Evolutionary conservation across 2,888 invertebrate species (phyloP).

Genomic region (Stomorhina lunata): DNA sequence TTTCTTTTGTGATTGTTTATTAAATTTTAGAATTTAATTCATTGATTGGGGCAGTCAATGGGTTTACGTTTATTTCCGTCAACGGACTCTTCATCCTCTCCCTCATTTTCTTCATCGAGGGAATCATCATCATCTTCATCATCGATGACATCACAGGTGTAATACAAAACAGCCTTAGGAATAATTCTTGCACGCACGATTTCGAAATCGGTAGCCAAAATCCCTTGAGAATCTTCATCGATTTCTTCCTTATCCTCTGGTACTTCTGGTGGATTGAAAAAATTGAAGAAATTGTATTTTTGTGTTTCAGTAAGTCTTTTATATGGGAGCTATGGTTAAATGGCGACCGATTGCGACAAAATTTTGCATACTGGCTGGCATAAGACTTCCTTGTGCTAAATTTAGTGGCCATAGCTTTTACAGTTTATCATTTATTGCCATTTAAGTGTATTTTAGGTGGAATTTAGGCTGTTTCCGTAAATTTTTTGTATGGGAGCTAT

Average conservation of each 20-base stretch:
- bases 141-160: constrained; percentile 93
- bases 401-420: too few relatives aligned
- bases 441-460: too few relatives aligned
- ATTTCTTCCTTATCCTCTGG: constrained; percentile 90
- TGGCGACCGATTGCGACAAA: too few relatives aligned
- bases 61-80: constrained; percentile 83
- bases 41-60: constrained; percentile 88
- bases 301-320: too few relatives aligned
- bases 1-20: constrained; percentile 38
- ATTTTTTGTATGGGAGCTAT: too few relatives aligned
- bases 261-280: constrained; percentile 95
- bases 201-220: constrained; percentile 97
- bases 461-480: too few relatives aligned
- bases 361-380: too few relatives aligned
- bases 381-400: too few relatives aligned
- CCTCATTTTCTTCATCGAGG: constrained; percentile 84
- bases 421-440: too few relatives aligned
- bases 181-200: constrained; percentile 98
- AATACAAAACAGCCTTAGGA: constrained; percentile 97
- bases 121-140: constrained; percentile 85
- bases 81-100: constrained; percentile 81
- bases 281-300: constrained; percentile 99
- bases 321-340: too few relatives aligned
- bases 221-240: constrained; percentile 90
- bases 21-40: constrained; percentile 72